These are phyloP conservation scores for Lagopus muta DNA, from an alignment of 2,113 vertebrate species.

Conservation along the genomic window DNA sequence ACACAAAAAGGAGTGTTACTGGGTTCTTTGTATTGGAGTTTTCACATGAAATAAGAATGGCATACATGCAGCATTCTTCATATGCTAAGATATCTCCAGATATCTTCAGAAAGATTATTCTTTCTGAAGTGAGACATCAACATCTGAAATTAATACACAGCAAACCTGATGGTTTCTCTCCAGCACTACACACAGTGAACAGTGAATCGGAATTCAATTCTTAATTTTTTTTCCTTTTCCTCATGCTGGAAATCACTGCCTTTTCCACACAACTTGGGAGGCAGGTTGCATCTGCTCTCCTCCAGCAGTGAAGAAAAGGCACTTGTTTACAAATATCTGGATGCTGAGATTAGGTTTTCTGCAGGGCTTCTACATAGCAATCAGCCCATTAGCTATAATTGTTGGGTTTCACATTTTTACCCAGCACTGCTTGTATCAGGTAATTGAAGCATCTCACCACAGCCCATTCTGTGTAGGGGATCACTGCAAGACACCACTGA, in stretches of 20 bases:
- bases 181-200: neutral
- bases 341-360: neutral
- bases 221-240: neutral
- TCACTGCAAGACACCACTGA: neutral
- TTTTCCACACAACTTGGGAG: neutral
- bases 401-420: neutral
- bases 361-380: neutral
- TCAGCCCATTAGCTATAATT: neutral
- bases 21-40: neutral
- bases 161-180: neutral
- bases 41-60: neutral
- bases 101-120: slow-evolving; percentile 26
- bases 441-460: neutral
- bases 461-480: neutral
- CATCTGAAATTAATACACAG: slow-evolving; percentile 35
- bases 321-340: neutral
- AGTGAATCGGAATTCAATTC: slow-evolving; percentile 22
- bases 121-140: slow-evolving; percentile 25
- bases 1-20: neutral
- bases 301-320: neutral
- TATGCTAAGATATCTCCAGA: neutral
- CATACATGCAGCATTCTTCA: neutral
- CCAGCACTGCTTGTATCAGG: neutral
- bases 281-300: neutral
- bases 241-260: neutral